Evolutionary conservation across 2,113 vertebrate species (phyloP).

Genomic region (Tachuris rubrigastra): DNA sequence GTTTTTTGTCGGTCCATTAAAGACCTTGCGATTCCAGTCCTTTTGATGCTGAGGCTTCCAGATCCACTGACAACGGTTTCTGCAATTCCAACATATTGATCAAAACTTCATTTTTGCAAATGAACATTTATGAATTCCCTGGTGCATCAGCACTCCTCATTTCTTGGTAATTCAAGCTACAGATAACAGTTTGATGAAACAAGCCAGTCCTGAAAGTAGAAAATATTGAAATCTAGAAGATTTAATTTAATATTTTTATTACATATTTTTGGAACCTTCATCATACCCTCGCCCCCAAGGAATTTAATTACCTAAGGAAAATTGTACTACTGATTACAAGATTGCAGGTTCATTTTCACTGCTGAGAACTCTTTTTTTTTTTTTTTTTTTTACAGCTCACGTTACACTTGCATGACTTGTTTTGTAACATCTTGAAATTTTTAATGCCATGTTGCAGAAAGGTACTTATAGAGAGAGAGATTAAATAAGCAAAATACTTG

Average conservation of each 20-base stretch:
- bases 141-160: neutral
- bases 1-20: neutral
- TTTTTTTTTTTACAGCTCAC: constrained; percentile 40
- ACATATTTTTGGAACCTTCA: constrained; percentile 72
- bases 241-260: constrained; percentile 66
- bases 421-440: constrained; percentile 67
- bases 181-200: neutral
- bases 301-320: constrained; percentile 77
- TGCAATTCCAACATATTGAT: neutral
- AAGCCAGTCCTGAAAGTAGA: constrained; percentile 46
- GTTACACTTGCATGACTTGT: constrained; percentile 64
- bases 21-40: neutral
- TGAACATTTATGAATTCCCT: neutral
- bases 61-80: rapidly evolving
- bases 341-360: constrained; percentile 72
- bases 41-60: rapidly evolving
- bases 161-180: neutral
- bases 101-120: neutral
- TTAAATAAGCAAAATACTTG: constrained; percentile 40
- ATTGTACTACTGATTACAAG: constrained; percentile 74
- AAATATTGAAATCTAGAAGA: constrained; percentile 61
- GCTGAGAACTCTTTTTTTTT: constrained; percentile 18
- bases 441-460: constrained; percentile 54
- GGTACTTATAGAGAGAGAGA: constrained; percentile 44
- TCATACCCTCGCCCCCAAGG: constrained; percentile 53